These are phyloP conservation scores for Chaetogeoica ovagalla DNA, from an alignment of 2,888 invertebrate species.

Conservation along the genomic window DNA sequence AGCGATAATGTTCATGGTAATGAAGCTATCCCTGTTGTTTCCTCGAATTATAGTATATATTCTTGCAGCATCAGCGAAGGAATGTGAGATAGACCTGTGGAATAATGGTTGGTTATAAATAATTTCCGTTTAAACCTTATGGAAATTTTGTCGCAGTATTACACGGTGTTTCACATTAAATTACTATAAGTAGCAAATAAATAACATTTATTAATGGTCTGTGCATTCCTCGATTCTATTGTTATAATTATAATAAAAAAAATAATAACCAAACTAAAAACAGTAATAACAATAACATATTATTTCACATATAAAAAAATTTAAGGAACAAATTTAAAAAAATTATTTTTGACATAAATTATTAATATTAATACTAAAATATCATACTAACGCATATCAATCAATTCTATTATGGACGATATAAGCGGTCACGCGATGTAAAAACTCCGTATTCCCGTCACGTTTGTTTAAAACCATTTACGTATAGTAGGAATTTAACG, in stretches of 20 bases:
- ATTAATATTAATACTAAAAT: too few relatives aligned
- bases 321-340: too few relatives aligned
- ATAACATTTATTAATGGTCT: background rate
- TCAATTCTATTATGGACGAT: too few relatives aligned
- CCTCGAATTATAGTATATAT: constrained; percentile 26
- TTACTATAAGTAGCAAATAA: background rate
- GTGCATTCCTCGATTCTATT: background rate
- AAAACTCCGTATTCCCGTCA: too few relatives aligned
- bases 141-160: constrained; percentile 42
- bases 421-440: too few relatives aligned
- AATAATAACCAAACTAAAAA: too few relatives aligned
- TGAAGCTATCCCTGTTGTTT: constrained; percentile 44
- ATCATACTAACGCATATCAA: too few relatives aligned
- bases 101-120: constrained; percentile 41
- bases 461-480: too few relatives aligned
- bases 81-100: constrained; percentile 37
- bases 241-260: background rate
- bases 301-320: too few relatives aligned
- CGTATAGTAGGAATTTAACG: too few relatives aligned
- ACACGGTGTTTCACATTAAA: constrained; percentile 10
- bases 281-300: too few relatives aligned
- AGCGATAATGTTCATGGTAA: constrained; percentile 48
- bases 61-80: background rate
- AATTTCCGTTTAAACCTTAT: constrained; percentile 47
- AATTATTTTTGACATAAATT: too few relatives aligned